These are phyloP conservation scores for Mus spretus DNA, from an alignment of 2,797 vertebrate genomes.

Conservation along the genomic window DNA sequence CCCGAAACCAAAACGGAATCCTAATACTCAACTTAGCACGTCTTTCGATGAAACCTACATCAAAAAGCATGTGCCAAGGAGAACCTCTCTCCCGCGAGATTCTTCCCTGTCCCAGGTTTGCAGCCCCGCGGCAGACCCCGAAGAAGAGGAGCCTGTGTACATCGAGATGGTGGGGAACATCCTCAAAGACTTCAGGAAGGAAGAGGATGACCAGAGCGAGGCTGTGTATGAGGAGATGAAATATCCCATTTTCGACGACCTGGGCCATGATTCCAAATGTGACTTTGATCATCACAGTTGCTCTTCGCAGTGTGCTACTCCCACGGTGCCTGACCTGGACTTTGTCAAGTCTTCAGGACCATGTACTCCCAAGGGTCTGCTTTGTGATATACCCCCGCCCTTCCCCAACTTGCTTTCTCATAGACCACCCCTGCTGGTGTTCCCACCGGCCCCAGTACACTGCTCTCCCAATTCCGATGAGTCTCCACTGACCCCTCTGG, in stretches of 20 bases:
- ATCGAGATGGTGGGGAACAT: constrained; percentile 99
- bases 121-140: constrained; percentile 92
- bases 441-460: constrained; percentile 97
- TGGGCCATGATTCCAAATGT: constrained; percentile 92
- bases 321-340: constrained; percentile 96
- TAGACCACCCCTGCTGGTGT: constrained; percentile 97
- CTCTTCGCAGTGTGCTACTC: constrained; percentile 96
- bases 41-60: constrained; percentile 98
- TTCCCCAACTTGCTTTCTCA: constrained; percentile 98
- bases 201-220: constrained; percentile 95
- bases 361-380: constrained; percentile 95
- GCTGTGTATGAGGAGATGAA: constrained; percentile 99
- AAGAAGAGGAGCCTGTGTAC: constrained; percentile 98
- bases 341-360: constrained; percentile 92
- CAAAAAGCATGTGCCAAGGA: constrained; percentile 91
- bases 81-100: constrained; percentile 91
- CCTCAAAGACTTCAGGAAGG: constrained; percentile 92
- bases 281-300: constrained; percentile 94
- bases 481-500: constrained; percentile 97
- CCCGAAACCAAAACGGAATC: constrained; percentile 98
- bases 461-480: constrained; percentile 99
- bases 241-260: constrained; percentile 96
- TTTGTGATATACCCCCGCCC: constrained; percentile 98
- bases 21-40: constrained; percentile 98
- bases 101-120: constrained; percentile 93